Conservation (phyloP, 2,888 invertebrate genomes). For the Limnephilus auricula region DNA sequence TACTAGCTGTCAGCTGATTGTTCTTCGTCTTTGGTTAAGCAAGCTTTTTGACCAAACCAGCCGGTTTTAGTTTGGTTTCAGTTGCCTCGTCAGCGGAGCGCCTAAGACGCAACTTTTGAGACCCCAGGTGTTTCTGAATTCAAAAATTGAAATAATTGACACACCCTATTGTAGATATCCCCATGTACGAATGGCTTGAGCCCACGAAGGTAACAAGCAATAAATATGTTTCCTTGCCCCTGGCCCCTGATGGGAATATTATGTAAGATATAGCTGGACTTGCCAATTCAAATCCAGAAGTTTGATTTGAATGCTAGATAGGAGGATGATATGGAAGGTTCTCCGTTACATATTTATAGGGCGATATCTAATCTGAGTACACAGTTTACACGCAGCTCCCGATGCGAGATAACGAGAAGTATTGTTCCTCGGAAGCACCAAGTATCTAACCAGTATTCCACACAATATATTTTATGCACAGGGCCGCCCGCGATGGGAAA, state of each 20-base stretch:
- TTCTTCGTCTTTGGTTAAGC: no score
- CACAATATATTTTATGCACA: neutral
- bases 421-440: conserved; percentile 37
- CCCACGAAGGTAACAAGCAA: neutral
- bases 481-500: neutral
- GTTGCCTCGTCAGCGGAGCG: no score
- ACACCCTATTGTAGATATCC: no score
- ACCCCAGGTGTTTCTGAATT: no score
- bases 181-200: no score
- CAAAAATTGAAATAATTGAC: no score
- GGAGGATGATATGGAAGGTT: conserved; percentile 11
- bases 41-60: no score
- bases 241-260: no score
- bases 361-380: conserved; percentile 51
- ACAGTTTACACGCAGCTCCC: conserved; percentile 31
- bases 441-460: neutral
- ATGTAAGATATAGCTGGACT: neutral
- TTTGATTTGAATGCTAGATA: conserved; percentile 28
- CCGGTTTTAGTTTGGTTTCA: no score
- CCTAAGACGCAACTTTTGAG: no score
- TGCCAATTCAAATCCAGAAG: conserved; percentile 31
- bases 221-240: neutral
- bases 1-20: no score
- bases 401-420: conserved; percentile 61
- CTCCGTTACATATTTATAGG: conserved; percentile 34